Conservation (phyloP, 2,888 invertebrate genomes). For the Apamea crenata region DNA sequence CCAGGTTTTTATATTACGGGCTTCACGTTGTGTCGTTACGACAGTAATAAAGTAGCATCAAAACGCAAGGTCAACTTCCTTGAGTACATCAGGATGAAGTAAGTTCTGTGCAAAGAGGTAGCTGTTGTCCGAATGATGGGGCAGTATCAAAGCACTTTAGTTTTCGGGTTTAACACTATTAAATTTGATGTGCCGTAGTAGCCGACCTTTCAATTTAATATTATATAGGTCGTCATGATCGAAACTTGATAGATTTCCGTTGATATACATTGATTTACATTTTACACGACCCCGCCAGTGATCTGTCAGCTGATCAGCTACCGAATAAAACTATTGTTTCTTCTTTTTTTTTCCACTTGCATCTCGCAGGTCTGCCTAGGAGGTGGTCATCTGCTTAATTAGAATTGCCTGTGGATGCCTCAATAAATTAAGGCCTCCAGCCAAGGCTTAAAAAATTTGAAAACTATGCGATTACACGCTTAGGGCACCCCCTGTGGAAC, state of each 20-base stretch:
- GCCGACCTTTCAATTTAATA: background rate
- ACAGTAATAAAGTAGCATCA: background rate
- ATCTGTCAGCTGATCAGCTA: background rate
- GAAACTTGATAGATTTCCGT: background rate
- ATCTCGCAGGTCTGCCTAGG: too few species aligned
- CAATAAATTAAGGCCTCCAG: too few species aligned
- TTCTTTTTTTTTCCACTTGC: too few species aligned
- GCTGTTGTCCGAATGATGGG: background rate
- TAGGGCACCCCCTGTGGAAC: background rate
- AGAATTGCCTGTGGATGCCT: too few species aligned
- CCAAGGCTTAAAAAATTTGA: background rate
- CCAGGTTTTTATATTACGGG: too few species aligned
- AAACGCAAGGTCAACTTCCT: background rate
- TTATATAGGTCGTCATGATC: background rate
- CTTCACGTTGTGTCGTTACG: background rate
- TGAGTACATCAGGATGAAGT: background rate
- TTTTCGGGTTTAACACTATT: slow-evolving; percentile 1
- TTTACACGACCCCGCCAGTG: background rate
- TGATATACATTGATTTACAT: background rate
- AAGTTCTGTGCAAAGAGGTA: background rate
- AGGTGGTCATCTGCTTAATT: too few species aligned
- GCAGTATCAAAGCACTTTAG: background rate
- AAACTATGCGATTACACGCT: background rate
- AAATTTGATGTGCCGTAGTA: background rate
- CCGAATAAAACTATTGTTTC: background rate